Percentiles rank a stretch among this genome's conserved stretches.
Evolutionary conservation across 2,797 vertebrate species (phyloP).

Genomic region (Ficedula albicollis): DNA sequence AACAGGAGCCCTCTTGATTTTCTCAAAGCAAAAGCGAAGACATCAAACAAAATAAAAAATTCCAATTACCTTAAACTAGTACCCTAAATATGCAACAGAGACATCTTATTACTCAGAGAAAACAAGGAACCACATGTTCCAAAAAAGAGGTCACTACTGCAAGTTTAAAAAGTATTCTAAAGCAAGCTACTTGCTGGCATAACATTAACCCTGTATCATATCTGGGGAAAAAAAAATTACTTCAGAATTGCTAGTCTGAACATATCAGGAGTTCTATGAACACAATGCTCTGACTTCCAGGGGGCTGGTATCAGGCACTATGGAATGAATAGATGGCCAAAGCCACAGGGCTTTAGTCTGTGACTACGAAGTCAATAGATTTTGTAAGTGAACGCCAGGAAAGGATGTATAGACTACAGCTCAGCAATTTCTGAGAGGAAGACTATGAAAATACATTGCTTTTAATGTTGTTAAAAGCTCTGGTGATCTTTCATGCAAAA

Average conservation of each 20-base stretch:
- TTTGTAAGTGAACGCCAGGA: neutral
- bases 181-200: neutral
- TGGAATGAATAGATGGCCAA: neutral
- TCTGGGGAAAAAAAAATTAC: neutral
- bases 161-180: neutral
- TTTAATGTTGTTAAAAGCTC: neutral
- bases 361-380: neutral
- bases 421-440: neutral
- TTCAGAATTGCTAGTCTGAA: neutral
- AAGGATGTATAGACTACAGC: neutral
- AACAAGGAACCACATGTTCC: neutral
- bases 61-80: neutral
- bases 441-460: neutral
- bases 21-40: constrained; percentile 4
- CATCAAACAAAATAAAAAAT: neutral
- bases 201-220: neutral
- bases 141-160: neutral
- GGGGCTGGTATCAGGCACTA: neutral
- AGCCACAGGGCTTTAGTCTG: neutral
- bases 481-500: neutral
- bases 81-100: neutral
- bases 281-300: neutral
- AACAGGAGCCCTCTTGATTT: neutral
- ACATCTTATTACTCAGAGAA: neutral
- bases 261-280: neutral